Evolutionary conservation across 1,140 invertebrate genomes (phyloP).

Genomic region (Paracyclopina nana): DNA sequence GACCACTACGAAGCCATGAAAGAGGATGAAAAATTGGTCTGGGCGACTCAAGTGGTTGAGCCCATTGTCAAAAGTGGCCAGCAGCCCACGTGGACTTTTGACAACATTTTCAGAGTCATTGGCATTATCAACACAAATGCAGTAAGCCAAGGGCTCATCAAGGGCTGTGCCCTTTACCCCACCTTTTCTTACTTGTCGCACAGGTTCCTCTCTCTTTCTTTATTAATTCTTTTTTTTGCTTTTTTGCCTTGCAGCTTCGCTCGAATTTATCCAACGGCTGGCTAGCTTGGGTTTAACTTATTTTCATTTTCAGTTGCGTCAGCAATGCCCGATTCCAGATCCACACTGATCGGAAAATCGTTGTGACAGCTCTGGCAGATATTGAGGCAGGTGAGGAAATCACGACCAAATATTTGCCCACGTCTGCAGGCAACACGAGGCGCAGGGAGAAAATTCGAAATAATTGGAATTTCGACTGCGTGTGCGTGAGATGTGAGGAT

Average conservation of each 20-base stretch:
- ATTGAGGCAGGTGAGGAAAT: conserved; percentile 2
- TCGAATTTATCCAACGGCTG: too few species aligned
- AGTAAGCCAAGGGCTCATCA: conserved; percentile 5
- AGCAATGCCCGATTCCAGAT: conserved; percentile 6
- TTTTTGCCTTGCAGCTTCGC: too few species aligned
- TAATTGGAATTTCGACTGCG: conserved; percentile 9
- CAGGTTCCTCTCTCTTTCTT: too few species aligned
- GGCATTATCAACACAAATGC: conserved; percentile 9
- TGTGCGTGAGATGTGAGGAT: conserved; percentile 4
- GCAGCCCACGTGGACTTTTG: neutral
- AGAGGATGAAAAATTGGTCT: neutral
- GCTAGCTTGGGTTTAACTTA: too few species aligned
- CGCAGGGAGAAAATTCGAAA: conserved; percentile 6
- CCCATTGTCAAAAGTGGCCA: neutral
- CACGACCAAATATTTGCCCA: conserved; percentile 1
- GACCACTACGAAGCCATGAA: conserved; percentile 6
- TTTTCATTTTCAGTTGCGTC: conserved; percentile 1
- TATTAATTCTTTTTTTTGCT: too few species aligned
- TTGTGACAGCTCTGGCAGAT: neutral
- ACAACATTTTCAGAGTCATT: neutral
- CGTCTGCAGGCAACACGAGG: neutral
- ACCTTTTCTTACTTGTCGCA: conserved; percentile 12
- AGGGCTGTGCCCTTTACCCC: conserved; percentile 7
- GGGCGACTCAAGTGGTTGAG: neutral
- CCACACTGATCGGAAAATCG: neutral